phyloP scores from a whole-genome alignment of 2,113 vertebrate species.

The Alexandromys fortis region DNA sequence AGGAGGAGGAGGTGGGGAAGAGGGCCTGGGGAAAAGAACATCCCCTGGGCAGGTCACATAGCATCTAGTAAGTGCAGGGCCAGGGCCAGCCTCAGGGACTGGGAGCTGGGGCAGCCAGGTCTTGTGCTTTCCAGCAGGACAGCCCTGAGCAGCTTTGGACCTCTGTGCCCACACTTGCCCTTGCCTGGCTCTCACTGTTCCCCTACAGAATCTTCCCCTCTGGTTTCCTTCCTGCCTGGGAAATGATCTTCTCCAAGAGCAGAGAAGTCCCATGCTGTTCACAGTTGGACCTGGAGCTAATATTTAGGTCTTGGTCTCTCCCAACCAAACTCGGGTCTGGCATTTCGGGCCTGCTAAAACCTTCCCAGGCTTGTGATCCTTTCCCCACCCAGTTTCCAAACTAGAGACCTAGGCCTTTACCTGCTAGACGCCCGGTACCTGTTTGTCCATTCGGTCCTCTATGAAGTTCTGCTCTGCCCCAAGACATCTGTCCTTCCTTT shows the following conservation, averaged over 20 bases:
- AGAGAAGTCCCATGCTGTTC: background rate
- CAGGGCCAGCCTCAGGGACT: background rate
- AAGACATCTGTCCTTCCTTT: background rate
- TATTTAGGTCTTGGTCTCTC: background rate
- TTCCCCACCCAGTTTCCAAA: background rate
- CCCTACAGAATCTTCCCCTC: background rate
- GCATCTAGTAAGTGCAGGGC: background rate
- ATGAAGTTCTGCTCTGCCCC: background rate
- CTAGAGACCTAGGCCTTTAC: background rate
- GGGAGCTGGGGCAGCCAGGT: background rate
- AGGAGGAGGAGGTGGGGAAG: background rate
- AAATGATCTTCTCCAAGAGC: background rate
- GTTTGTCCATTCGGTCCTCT: background rate
- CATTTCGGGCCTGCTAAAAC: background rate
- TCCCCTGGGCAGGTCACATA: background rate
- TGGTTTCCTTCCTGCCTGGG: background rate
- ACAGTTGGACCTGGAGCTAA: background rate
- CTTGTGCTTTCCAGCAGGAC: background rate
- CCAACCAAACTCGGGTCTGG: background rate
- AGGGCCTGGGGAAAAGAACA: background rate
- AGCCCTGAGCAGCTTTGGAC: background rate
- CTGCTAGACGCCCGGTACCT: background rate
- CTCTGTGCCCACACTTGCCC: background rate
- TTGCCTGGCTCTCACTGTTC: background rate
- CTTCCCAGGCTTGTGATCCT: background rate